Conservation (phyloP, 2,888 invertebrate species). For the Idaea aversata region DNA sequence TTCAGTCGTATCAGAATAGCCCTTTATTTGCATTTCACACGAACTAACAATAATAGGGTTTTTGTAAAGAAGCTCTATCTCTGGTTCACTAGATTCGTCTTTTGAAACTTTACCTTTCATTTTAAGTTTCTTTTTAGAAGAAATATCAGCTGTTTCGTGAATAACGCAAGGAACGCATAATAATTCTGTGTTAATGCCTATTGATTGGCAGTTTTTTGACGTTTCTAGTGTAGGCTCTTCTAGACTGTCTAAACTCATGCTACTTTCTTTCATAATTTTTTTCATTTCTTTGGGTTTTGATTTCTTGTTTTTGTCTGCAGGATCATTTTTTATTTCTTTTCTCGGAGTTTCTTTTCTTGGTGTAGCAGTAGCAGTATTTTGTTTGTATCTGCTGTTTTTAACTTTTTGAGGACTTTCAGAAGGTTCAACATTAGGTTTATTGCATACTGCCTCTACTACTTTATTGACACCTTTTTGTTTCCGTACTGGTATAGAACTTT, state of each 20-base stretch:
- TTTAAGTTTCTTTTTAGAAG: constrained; percentile 22
- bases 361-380: constrained; percentile 19
- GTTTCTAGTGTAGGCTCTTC: constrained; percentile 43
- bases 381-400: constrained; percentile 22
- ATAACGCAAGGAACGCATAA: constrained; percentile 69
- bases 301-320: constrained; percentile 24
- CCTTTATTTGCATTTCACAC: constrained; percentile 40
- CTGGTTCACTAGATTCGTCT: constrained; percentile 35
- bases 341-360: constrained; percentile 22
- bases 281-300: constrained; percentile 22
- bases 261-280: constrained; percentile 51
- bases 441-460: constrained; percentile 18
- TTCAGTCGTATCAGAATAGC: constrained; percentile 32
- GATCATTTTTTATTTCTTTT: constrained; percentile 23
- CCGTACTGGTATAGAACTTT: constrained; percentile 59
- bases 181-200: constrained; percentile 66
- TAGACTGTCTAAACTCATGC: constrained; percentile 69
- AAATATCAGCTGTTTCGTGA: constrained; percentile 46
- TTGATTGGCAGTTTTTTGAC: constrained; percentile 49
- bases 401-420: constrained; percentile 23
- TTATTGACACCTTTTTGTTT: constrained; percentile 37
- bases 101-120: constrained; percentile 19
- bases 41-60: constrained; percentile 58
- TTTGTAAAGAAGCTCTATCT: constrained; percentile 62
- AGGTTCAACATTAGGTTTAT: constrained; percentile 21